These are phyloP conservation scores for Erpornis zantholeuca DNA, from an alignment of 2,113 vertebrate genomes.

Conservation along the genomic window DNA sequence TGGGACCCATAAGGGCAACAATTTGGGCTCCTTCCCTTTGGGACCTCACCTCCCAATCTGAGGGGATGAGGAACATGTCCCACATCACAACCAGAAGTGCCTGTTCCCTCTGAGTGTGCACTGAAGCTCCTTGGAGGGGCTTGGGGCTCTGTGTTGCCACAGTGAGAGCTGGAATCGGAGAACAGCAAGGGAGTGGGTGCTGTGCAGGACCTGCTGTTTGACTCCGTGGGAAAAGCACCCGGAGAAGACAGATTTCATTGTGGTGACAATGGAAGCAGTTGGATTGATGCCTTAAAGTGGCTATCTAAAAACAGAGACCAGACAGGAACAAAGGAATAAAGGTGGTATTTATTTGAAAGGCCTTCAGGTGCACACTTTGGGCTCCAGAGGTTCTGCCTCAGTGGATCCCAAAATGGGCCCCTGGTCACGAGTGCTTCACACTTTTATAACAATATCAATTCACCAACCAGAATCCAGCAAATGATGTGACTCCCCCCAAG, in stretches of 20 bases:
- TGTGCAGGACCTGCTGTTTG: neutral
- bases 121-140: neutral
- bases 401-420: too few relatives aligned
- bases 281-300: too few relatives aligned
- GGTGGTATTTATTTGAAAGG: too few relatives aligned
- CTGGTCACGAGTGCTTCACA: too few relatives aligned
- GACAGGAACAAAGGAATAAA: too few relatives aligned
- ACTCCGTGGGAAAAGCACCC: neutral
- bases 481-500: too few relatives aligned
- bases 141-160: fast-evolving
- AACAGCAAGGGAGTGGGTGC: fast-evolving
- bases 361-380: too few relatives aligned
- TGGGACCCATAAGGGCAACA: neutral
- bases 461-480: too few relatives aligned
- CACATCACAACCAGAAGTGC: neutral
- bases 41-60: fast-evolving
- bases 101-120: neutral
- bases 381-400: too few relatives aligned
- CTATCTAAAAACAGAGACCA: too few relatives aligned
- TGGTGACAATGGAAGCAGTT: neutral
- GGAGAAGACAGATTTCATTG: fast-evolving
- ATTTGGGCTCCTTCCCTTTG: fast-evolving
- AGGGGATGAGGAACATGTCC: neutral
- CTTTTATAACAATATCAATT: too few relatives aligned
- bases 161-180: neutral